Base-by-base conservation (phyloP, 2,113 vertebrate species). In the Marmota monax region DNA sequence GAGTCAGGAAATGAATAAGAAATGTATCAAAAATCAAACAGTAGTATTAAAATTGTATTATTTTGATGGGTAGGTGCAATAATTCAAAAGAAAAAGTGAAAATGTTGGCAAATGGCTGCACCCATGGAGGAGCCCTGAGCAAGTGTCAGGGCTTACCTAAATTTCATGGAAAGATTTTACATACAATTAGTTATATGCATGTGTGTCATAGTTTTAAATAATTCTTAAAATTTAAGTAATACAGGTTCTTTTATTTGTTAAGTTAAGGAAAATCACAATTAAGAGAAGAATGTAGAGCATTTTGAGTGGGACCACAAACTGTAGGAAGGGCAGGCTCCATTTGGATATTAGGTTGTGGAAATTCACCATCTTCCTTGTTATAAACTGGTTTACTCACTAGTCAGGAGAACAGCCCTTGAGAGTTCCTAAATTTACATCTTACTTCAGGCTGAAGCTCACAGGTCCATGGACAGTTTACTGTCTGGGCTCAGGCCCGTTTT, bases 41-140 rank as follows among this genome's bases (percentile, higher is more conserved):
- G 25, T 39, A 11, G 2, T 12, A 18, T 34, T 76, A 27, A 23
- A 34, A 34, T 9, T 37, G 7, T 34, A 27, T 82, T 87, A 83
- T 82, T 77, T 77, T 69, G 32, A 82, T n/a, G 39, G 2, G 2
- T 16, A 51, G 17, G 23, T 48, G 22, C 23, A 39, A 83, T 23
- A 5, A 10, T 42, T 69, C 42, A 3, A 8, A 51, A 76, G 39
- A 72, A 73, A 51, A 9, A 63, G 7, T 7, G 22, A 25, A 37
- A 22, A 3, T 17, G 16, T 11, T 27, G 72, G 12, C 6, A 53
- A 83, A 29, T 63, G 12, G 39, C 9, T 20, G 32, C 4, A 63
- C 61, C 5, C 23, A 22, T 25, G 53, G 17, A n/a, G 22, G 39
- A 27, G 1, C 12, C 72, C 34, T 3, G 0, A 4, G 29, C 4